phyloP scores from a whole-genome alignment of 2,113 vertebrate species.

The Stigmatopora argus region DNA sequence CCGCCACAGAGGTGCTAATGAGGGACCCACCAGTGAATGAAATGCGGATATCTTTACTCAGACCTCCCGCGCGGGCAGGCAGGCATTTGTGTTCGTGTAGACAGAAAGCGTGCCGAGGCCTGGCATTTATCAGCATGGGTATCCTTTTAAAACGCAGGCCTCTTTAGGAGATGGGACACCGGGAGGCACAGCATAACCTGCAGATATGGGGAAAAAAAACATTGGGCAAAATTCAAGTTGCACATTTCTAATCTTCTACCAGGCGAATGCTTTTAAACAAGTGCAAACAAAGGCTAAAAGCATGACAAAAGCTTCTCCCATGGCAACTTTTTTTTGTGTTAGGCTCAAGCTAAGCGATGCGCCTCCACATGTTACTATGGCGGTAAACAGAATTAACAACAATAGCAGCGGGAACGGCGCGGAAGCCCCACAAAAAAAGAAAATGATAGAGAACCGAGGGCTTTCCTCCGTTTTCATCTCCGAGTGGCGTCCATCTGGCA shows the following conservation, averaged over 20 bases:
- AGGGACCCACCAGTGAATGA: constrained; percentile 70
- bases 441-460: constrained; percentile 40
- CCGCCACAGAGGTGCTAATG: no score
- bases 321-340: background rate
- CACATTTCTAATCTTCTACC: background rate
- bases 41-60: constrained; percentile 75
- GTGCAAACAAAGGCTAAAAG: background rate
- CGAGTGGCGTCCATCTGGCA: constrained; percentile 60
- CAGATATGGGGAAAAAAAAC: background rate
- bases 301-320: background rate
- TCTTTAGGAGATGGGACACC: constrained; percentile 55
- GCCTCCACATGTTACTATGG: constrained; percentile 27
- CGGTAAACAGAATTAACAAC: constrained; percentile 17
- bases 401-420: constrained; percentile 18
- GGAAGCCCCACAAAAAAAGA: constrained; percentile 35
- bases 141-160: constrained; percentile 63
- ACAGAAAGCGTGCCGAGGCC: constrained; percentile 67
- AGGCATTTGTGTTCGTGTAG: constrained; percentile 79
- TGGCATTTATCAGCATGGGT: constrained; percentile 80
- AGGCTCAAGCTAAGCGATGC: background rate
- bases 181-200: constrained; percentile 64
- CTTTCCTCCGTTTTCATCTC: constrained; percentile 34
- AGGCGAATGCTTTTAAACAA: background rate
- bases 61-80: constrained; percentile 76
- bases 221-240: background rate